phyloP scores from a whole-genome alignment of 2,113 vertebrate genomes.

The Hiodon tergisus region DNA sequence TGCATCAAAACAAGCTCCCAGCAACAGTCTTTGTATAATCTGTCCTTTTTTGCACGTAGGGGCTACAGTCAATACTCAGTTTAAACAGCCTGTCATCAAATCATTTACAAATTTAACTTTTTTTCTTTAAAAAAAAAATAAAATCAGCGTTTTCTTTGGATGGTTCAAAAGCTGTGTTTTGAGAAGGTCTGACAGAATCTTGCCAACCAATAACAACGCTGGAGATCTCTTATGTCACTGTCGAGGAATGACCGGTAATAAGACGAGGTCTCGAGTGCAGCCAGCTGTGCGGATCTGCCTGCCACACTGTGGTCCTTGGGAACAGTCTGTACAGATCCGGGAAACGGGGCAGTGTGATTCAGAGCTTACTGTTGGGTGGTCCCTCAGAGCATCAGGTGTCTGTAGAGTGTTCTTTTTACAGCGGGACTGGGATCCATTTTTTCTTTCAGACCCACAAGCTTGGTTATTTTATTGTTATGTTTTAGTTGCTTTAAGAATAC shows the following conservation, averaged over 20 bases:
- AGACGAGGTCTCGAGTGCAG: not conserved
- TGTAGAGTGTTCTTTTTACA: not conserved
- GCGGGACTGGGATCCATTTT: too few species aligned
- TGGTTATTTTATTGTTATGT: too few species aligned
- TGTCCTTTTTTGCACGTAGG: not conserved
- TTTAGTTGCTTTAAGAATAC: too few species aligned
- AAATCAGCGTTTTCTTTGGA: not conserved
- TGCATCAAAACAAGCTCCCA: not conserved
- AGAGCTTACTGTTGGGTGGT: not conserved
- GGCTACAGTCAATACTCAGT: not conserved
- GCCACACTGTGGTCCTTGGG: not conserved
- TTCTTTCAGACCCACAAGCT: not conserved
- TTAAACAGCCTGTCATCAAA: conserved; percentile 1
- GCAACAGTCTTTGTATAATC: not conserved
- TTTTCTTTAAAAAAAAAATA: not conserved
- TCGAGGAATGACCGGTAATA: not conserved
- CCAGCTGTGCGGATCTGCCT: not conserved
- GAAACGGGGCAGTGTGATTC: not conserved
- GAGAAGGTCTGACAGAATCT: not conserved
- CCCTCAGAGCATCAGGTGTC: not conserved
- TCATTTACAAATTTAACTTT: not conserved
- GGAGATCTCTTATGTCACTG: not conserved
- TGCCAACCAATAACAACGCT: not conserved
- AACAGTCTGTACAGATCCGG: not conserved
- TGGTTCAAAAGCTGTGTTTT: not conserved